Evolutionary conservation across 2,797 vertebrate species (phyloP).

Genomic region (Argentina silus): DNA sequence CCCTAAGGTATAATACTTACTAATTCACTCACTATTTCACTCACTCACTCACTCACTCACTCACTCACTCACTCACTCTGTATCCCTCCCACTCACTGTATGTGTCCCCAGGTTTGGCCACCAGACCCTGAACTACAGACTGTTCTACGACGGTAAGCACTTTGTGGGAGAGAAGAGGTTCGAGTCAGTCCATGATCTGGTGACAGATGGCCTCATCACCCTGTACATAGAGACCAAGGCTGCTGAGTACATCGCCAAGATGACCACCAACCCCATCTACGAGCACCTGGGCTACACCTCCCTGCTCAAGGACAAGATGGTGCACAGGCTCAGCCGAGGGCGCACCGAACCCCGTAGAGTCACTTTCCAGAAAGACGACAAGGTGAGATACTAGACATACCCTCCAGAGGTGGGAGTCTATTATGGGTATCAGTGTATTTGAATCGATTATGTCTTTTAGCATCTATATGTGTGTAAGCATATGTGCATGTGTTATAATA

Average conservation of each 20-base stretch:
- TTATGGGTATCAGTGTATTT: no score
- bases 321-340: conserved; percentile 84
- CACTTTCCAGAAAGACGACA: conserved; percentile 87
- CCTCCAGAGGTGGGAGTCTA: not conserved
- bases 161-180: conserved; percentile 98
- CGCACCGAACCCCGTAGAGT: conserved; percentile 86
- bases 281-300: conserved; percentile 95
- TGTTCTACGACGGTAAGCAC: conserved; percentile 98
- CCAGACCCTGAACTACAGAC: conserved; percentile 96
- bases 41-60: not conserved
- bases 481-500: not conserved
- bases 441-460: no score
- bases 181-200: conserved; percentile 96
- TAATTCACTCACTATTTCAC: not conserved
- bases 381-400: conserved; percentile 75
- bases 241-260: conserved; percentile 97
- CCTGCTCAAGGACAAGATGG: conserved; percentile 92
- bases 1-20: conserved; percentile 83
- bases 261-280: conserved; percentile 99
- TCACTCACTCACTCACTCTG: not conserved
- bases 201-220: conserved; percentile 97
- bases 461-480: no score
- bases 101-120: conserved; percentile 85
- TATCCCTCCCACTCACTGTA: not conserved
- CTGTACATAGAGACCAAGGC: conserved; percentile 98